Evolutionary conservation across 2,113 vertebrate genomes (phyloP).

Genomic region (Pseudorasbora parva): DNA sequence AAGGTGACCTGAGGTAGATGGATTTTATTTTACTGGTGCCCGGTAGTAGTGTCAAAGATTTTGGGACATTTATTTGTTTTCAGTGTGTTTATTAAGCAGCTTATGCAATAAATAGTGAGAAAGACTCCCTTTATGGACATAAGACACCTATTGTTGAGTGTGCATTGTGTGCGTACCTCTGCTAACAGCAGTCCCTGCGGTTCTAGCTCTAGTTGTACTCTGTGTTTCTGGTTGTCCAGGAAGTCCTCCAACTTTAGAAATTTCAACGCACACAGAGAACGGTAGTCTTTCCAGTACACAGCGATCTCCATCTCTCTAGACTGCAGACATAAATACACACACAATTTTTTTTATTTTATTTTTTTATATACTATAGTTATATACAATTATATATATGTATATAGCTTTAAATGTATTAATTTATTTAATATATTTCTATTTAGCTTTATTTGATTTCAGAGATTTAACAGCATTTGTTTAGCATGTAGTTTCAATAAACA

Average conservation of each 20-base stretch:
- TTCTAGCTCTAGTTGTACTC: conserved; percentile 87
- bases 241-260: conserved; percentile 92
- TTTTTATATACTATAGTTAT: too few species aligned
- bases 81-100: not conserved
- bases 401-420: too few species aligned
- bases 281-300: conserved; percentile 87
- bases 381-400: not conserved
- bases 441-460: too few species aligned
- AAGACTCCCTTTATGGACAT: not conserved
- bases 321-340: conserved; percentile 65
- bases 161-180: conserved; percentile 75
- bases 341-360: not conserved
- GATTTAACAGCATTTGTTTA: not conserved
- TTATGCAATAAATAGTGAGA: not conserved
- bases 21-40: conserved; percentile 14
- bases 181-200: conserved; percentile 87
- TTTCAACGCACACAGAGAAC: conserved; percentile 89
- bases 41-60: not conserved
- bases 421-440: too few species aligned
- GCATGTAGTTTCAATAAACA: not conserved
- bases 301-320: conserved; percentile 88
- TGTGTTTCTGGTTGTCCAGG: conserved; percentile 88
- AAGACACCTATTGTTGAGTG: not conserved
- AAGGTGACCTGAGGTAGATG: conserved; percentile 82
- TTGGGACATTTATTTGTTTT: not conserved